Percentiles rank a stretch among this genome's conserved stretches.
These are phyloP conservation scores for Drosophila murphyi DNA, from an alignment of 1,140 invertebrate species.

Conservation along the genomic window DNA sequence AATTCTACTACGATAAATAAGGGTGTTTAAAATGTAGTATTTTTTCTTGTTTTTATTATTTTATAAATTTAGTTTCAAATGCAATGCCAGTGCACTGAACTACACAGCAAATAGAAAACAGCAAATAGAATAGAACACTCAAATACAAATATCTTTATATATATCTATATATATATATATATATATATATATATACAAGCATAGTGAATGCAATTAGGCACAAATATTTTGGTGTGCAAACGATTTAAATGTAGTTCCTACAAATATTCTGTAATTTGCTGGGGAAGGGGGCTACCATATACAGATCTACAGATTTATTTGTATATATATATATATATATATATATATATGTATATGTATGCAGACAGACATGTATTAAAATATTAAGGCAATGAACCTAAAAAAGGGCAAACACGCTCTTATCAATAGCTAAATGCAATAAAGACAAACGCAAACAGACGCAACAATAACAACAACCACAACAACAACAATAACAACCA, in stretches of 20 bases:
- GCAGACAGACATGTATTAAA: too few relatives aligned
- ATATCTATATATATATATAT: too few relatives aligned
- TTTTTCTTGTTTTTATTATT: conserved; percentile 6
- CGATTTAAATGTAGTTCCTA: too few relatives aligned
- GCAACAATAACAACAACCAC: too few relatives aligned
- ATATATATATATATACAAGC: too few relatives aligned
- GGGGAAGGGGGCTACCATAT: neutral
- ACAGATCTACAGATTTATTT: too few relatives aligned
- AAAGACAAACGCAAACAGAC: conserved; percentile 3
- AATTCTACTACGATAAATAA: too few relatives aligned
- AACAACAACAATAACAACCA: too few relatives aligned
- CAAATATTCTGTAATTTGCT: neutral
- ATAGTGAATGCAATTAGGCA: neutral
- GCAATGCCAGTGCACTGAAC: conserved; percentile 51
- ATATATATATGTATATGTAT: too few relatives aligned
- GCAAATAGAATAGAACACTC: neutral
- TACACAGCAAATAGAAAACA: conserved; percentile 1
- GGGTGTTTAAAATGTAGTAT: too few relatives aligned
- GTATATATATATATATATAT: too few relatives aligned
- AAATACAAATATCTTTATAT: neutral
- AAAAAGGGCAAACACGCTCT: conserved; percentile 25
- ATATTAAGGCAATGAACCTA: conserved; percentile 26
- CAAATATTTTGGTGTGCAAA: neutral
- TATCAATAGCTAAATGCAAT: conserved; percentile 19
- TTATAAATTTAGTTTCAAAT: conserved; percentile 32